Evolutionary conservation across 1,140 invertebrate genomes (phyloP).

Genomic region (Bombus breviceps): DNA sequence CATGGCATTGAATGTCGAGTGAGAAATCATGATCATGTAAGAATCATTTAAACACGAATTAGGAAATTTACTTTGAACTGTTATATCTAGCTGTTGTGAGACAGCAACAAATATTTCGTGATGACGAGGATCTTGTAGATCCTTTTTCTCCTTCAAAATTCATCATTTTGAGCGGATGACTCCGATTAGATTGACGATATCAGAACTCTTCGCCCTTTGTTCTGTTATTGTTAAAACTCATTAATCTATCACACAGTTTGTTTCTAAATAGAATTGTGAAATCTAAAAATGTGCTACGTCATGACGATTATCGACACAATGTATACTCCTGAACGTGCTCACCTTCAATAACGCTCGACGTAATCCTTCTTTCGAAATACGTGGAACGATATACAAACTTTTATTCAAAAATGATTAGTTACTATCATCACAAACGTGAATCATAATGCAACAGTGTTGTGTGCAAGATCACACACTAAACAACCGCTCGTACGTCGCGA

Average conservation of each 20-base stretch:
- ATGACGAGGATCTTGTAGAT: slow-evolving; percentile 44
- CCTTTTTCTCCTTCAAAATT: slow-evolving; percentile 39
- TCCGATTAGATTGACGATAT: slow-evolving; percentile 38
- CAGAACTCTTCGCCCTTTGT: slow-evolving; percentile 41
- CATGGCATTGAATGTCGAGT: slow-evolving; percentile 8
- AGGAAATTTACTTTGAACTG: slow-evolving; percentile 48
- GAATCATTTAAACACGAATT: slow-evolving; percentile 44
- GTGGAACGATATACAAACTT: not conserved
- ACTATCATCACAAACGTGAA: not conserved
- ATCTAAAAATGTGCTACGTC: slow-evolving; percentile 49
- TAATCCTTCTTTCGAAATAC: not conserved
- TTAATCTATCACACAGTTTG: slow-evolving; percentile 34
- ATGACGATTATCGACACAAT: slow-evolving; percentile 13
- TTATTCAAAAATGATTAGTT: not conserved
- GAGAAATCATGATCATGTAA: slow-evolving; percentile 28
- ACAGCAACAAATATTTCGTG: slow-evolving; percentile 51
- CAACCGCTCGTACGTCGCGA: not conserved
- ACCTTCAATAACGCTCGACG: not conserved
- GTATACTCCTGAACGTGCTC: slow-evolving; percentile 1
- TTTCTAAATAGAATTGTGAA: slow-evolving; percentile 38
- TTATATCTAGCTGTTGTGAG: slow-evolving; percentile 49
- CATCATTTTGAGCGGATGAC: slow-evolving; percentile 39
- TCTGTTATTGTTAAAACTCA: slow-evolving; percentile 48
- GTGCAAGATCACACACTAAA: not conserved
- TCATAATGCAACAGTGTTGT: not conserved